Evolutionary conservation across 2,888 invertebrate species (phyloP), one percentile per base, ranked within the genome.

Genomic region (Apodemia duryi): DNA sequence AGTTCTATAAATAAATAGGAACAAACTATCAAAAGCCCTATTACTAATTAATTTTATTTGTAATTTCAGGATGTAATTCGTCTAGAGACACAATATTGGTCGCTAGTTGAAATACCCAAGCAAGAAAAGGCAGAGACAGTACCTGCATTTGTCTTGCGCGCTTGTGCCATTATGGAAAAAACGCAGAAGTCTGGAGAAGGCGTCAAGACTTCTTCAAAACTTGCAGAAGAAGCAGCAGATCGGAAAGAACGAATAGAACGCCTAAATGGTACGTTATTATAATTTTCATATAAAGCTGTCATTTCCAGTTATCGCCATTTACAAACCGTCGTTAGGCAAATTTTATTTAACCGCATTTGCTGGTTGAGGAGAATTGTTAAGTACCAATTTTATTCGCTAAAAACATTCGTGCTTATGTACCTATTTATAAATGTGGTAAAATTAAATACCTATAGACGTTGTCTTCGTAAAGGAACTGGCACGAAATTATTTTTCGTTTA

Each of bases 61-160:
- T 1, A 29, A 41, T 70, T 84, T 10, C 88, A 97, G 97, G 97
- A 98, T 76, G 97, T 98, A 60, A 97, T 97, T 72, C 95, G 97
- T 72, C 92, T 98, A 78, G 98, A 98, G 91, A 97, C 97, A 7
- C 97, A 98, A 82, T 98, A 98, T 88, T 98, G 98, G 98, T 96
- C 97, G 7, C 88, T 98, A 76, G 96, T 98, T 67, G 98, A 98
- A 85, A 97, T 98, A 68, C 98, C 98, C 51, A 95, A 96, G 70
- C 98, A 98, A 83, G 98, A 98, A 83, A 97, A 98, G 81, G 97
- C 97, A 75, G 98, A 98, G 89, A 97, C 98, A 2, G 97, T 98
- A 28, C 97, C 97, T 63, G 96, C 96, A 9, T 98, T 98, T 84
- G 98, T 98, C 61, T 93, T 98, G 75, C 93, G 98, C 69, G 97